Conservation (phyloP, 2,113 vertebrate genomes). For the Macquaria australasica region DNA sequence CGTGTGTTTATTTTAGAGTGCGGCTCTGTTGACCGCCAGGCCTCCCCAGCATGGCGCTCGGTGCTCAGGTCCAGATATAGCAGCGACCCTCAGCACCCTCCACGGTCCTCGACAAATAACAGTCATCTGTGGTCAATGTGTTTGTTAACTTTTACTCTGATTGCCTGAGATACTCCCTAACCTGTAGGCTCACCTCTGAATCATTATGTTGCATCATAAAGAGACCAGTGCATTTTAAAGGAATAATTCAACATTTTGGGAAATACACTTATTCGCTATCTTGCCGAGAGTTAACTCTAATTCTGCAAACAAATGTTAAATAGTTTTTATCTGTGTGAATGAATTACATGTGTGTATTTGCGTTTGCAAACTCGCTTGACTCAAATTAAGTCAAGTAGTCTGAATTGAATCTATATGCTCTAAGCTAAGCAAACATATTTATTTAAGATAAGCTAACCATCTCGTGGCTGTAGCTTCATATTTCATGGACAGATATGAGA, state of each 20-base stretch:
- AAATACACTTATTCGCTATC: not conserved
- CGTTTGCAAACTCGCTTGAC: not conserved
- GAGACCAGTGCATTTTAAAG: not conserved
- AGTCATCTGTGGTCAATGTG: constrained; percentile 58
- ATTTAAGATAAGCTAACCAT: not conserved
- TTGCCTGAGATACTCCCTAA: constrained; percentile 40
- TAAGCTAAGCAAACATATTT: not conserved
- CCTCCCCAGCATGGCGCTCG: constrained; percentile 32
- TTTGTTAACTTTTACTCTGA: constrained; percentile 63
- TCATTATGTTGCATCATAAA: not conserved
- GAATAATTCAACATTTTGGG: not conserved
- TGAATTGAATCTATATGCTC: too few relatives aligned
- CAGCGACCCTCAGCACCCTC: constrained; percentile 27
- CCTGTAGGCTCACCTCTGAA: constrained; percentile 3
- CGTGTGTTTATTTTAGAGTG: constrained; percentile 71
- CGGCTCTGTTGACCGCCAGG: constrained; percentile 44
- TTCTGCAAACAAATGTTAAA: too few relatives aligned
- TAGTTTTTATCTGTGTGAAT: not conserved
- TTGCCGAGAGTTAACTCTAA: not conserved
- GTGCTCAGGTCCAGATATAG: constrained; percentile 62
- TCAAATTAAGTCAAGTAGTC: not conserved
- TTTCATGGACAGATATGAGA: too few relatives aligned
- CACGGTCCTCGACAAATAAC: constrained; percentile 57
- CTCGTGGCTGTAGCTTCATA: not conserved
- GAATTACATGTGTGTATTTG: not conserved